Percentiles rank a stretch among this genome's conserved stretches.
Conservation (phyloP, 2,113 vertebrate genomes). For the Callocephalon fimbriatum region DNA sequence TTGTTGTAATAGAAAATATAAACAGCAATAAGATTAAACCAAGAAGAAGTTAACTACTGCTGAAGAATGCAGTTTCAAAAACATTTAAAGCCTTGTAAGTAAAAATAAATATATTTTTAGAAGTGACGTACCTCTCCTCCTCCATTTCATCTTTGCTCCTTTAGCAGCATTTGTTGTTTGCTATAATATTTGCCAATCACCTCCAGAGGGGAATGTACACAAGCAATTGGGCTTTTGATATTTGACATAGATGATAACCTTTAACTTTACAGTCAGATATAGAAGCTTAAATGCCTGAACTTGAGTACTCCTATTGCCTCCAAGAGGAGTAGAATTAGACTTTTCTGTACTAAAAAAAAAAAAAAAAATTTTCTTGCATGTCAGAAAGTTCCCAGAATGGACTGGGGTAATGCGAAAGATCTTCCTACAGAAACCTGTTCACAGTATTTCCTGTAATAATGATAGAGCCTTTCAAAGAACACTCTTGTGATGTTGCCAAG, state of each 20-base stretch:
- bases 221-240: neutral
- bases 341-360: neutral
- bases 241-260: neutral
- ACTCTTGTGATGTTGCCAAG: neutral
- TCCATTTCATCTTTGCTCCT: neutral
- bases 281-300: neutral
- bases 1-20: neutral
- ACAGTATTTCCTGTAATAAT: neutral
- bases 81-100: neutral
- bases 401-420: neutral
- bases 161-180: neutral
- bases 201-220: slow-evolving; percentile 11
- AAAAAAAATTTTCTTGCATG: neutral
- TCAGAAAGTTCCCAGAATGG: neutral
- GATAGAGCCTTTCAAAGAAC: neutral
- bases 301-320: neutral
- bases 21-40: neutral
- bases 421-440: neutral
- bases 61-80: neutral
- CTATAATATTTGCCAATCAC: neutral
- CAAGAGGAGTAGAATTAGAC: neutral
- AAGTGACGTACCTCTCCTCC: neutral
- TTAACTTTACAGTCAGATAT: neutral
- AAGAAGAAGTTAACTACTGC: neutral
- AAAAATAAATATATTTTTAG: neutral